These are phyloP conservation scores for Trissonchulus sp. DNA, from an alignment of 2,888 invertebrate genomes.

Conservation along the genomic window DNA sequence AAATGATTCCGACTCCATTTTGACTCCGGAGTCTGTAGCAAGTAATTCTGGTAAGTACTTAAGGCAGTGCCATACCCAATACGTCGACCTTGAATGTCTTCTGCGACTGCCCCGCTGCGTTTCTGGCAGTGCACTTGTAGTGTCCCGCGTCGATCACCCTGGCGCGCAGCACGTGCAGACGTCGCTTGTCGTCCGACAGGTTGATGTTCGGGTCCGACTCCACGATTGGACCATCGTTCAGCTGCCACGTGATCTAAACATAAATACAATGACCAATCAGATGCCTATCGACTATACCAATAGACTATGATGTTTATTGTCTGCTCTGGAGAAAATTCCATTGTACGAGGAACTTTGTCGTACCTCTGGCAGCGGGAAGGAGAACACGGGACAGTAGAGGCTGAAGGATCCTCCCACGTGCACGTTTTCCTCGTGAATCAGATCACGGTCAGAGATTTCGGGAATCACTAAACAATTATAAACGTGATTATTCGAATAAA, in stretches of 20 bases:
- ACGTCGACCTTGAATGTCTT: conserved; percentile 49
- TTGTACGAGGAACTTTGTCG: no score
- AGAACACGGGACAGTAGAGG: conserved; percentile 48
- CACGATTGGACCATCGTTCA: conserved; percentile 42
- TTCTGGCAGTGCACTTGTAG: conserved; percentile 49
- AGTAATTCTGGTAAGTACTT: no score
- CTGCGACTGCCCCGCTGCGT: conserved; percentile 45
- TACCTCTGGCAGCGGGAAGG: conserved; percentile 45
- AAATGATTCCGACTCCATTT: no score
- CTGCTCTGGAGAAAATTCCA: no score
- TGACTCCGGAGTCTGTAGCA: no score
- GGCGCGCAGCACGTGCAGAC: conserved; percentile 41
- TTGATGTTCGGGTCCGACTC: conserved; percentile 38
- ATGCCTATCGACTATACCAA: no score
- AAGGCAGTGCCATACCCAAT: conserved; percentile 43
- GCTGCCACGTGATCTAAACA: conserved; percentile 45
- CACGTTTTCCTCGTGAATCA: conserved; percentile 39
- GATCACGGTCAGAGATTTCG: conserved; percentile 44
- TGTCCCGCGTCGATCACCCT: conserved; percentile 45
- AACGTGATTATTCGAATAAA: background rate
- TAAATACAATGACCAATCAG: no score
- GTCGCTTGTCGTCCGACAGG: conserved; percentile 46
- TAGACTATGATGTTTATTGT: no score
- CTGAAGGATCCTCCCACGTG: conserved; percentile 42
- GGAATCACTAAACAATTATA: conserved; percentile 40